Percentiles rank a stretch among this genome's conserved stretches.
These are phyloP conservation scores for Boulengeromyrus knoepffleri DNA, from an alignment of 2,113 vertebrate species.

Conservation along the genomic window DNA sequence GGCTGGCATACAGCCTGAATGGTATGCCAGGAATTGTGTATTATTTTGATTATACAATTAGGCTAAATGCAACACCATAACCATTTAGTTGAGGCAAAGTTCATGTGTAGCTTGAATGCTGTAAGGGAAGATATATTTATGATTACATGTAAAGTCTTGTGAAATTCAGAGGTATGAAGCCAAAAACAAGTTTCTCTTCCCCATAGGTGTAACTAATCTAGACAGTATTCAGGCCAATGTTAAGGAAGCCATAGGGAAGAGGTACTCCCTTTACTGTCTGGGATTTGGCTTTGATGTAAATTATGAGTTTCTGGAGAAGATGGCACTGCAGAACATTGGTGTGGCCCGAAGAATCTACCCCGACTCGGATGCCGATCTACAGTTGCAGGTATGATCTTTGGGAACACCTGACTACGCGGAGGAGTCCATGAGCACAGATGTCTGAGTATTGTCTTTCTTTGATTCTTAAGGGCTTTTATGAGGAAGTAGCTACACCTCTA, in stretches of 20 bases:
- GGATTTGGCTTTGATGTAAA: slow-evolving; percentile 74
- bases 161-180: not conserved
- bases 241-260: slow-evolving; percentile 52
- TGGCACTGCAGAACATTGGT: slow-evolving; percentile 69
- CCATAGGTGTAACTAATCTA: slow-evolving; percentile 61
- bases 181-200: slow-evolving; percentile 12
- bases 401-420: not conserved
- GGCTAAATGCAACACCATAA: not conserved
- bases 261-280: slow-evolving; percentile 73
- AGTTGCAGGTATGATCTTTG: slow-evolving; percentile 59
- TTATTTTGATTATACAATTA: not conserved
- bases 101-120: not conserved
- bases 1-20: not conserved
- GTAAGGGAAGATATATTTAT: not conserved
- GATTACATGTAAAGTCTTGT: not conserved
- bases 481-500: slow-evolving; percentile 70
- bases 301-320: slow-evolving; percentile 69
- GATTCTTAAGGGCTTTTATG: slow-evolving; percentile 67
- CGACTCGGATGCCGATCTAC: slow-evolving; percentile 69
- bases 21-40: not conserved
- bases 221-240: slow-evolving; percentile 60
- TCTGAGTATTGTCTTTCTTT: not conserved
- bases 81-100: not conserved
- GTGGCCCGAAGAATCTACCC: slow-evolving; percentile 69
- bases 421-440: not conserved